Conservation (phyloP, 2,888 invertebrate genomes). For the Xestoiulus laeticollis region DNA sequence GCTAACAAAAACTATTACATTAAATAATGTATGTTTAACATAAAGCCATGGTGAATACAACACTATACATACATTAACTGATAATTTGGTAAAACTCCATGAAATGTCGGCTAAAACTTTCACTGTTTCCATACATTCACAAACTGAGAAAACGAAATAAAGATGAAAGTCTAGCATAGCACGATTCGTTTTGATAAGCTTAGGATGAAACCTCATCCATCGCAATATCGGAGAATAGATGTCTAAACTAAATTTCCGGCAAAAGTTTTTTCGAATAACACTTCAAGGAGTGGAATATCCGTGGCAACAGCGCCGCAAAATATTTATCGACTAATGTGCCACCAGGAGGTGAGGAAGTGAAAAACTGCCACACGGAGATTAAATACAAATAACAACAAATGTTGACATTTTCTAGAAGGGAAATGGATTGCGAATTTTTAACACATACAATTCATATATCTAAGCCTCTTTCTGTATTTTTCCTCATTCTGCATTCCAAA, state of each 20-base stretch:
- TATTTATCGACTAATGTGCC: neutral
- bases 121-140: neutral
- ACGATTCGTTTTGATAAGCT: neutral
- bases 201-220: neutral
- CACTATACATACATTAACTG: no score
- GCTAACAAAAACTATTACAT: no score
- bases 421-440: neutral
- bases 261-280: neutral
- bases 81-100: no score
- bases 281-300: neutral
- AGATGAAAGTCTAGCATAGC: neutral
- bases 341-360: slow-evolving; percentile 19
- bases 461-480: neutral
- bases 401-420: slow-evolving; percentile 15
- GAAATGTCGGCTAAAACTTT: no score
- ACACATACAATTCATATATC: neutral
- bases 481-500: neutral
- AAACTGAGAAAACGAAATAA: neutral
- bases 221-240: slow-evolving; percentile 18
- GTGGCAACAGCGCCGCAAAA: neutral
- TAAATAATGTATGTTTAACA: no score
- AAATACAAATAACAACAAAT: slow-evolving; percentile 12
- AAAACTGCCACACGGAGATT: slow-evolving; percentile 20
- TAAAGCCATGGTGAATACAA: no score
- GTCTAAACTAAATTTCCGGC: slow-evolving; percentile 2